Conservation (phyloP, 1,140 invertebrate species). For the Cepaea nemoralis region DNA sequence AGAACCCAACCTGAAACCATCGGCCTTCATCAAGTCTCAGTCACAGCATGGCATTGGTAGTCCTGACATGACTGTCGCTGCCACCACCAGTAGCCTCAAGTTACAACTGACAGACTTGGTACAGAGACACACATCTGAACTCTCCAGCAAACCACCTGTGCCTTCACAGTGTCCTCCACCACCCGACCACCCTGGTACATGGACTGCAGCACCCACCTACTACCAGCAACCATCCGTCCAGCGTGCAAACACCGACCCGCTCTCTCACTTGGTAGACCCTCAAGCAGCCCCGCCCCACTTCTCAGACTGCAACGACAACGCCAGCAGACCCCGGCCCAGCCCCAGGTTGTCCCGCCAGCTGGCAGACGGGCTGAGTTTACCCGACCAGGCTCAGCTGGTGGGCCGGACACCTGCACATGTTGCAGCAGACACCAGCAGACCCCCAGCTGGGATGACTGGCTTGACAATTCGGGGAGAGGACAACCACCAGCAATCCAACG, state of each 20-base stretch:
- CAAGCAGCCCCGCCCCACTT: conserved; percentile 34
- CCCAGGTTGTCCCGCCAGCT: conserved; percentile 63
- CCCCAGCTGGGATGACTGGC: conserved; percentile 28
- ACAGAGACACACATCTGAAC: conserved; percentile 72
- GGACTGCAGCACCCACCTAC: not conserved
- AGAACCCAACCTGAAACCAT: conserved; percentile 65
- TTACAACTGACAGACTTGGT: conserved; percentile 59
- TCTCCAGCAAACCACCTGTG: conserved; percentile 41
- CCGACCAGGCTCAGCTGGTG: not conserved
- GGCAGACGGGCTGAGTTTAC: conserved; percentile 18
- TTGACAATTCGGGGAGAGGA: conserved; percentile 1
- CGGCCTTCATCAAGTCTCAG: conserved; percentile 67
- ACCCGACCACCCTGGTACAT: conserved; percentile 22
- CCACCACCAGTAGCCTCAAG: conserved; percentile 39
- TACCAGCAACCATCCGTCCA: conserved; percentile 27
- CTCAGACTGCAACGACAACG: not conserved
- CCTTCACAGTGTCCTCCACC: conserved; percentile 3
- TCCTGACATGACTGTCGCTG: conserved; percentile 38
- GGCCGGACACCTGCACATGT: not conserved
- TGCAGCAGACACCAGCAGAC: conserved; percentile 4
- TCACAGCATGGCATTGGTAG: conserved; percentile 65
- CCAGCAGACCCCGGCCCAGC: conserved; percentile 61
- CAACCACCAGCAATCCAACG: not conserved
- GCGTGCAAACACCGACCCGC: conserved; percentile 28
- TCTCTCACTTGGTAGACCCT: conserved; percentile 15